Evolutionary conservation across 2,797 vertebrate species (phyloP).

Genomic region (Sandelia bainsii): DNA sequence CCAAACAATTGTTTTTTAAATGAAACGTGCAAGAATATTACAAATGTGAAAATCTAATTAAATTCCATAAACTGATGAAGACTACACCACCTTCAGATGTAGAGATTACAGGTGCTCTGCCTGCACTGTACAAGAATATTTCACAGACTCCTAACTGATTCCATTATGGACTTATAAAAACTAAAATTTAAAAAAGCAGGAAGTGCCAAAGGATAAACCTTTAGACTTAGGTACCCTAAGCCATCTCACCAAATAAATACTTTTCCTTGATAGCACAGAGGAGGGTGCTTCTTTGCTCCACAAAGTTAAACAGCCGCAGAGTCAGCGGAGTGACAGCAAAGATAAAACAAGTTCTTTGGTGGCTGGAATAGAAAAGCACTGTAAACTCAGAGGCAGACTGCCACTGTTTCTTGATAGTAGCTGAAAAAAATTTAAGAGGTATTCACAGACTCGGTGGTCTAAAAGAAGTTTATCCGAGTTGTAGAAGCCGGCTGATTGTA

Average conservation of each 20-base stretch:
- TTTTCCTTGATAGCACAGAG: slow-evolving; percentile 66
- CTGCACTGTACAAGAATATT: slow-evolving; percentile 40
- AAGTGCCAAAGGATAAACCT: slow-evolving; percentile 53
- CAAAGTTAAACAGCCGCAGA: slow-evolving; percentile 60
- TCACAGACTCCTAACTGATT: slow-evolving; percentile 34
- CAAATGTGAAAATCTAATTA: not conserved
- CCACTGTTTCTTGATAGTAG: slow-evolving; percentile 71
- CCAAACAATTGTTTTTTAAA: slow-evolving; percentile 20
- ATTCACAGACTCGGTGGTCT: slow-evolving; percentile 54
- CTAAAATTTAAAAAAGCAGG: slow-evolving; percentile 21
- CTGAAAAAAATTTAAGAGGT: slow-evolving; percentile 55
- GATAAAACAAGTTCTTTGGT: slow-evolving; percentile 78
- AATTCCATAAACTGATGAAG: slow-evolving; percentile 7
- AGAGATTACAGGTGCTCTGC: slow-evolving; percentile 36
- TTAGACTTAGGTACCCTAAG: slow-evolving; percentile 61
- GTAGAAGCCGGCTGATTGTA: slow-evolving; percentile 60
- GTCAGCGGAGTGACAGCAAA: slow-evolving; percentile 69
- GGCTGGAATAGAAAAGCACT: slow-evolving; percentile 70
- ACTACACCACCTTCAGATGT: slow-evolving; percentile 8
- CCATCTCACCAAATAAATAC: slow-evolving; percentile 68
- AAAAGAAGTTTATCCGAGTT: slow-evolving; percentile 68
- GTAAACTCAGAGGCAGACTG: slow-evolving; percentile 70
- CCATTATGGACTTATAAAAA: slow-evolving; percentile 30
- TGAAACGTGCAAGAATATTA: slow-evolving; percentile 2
- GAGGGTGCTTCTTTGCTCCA: slow-evolving; percentile 58